Base-by-base conservation (phyloP, 2,888 invertebrate species). In the Tryphoninae sp. region DNA sequence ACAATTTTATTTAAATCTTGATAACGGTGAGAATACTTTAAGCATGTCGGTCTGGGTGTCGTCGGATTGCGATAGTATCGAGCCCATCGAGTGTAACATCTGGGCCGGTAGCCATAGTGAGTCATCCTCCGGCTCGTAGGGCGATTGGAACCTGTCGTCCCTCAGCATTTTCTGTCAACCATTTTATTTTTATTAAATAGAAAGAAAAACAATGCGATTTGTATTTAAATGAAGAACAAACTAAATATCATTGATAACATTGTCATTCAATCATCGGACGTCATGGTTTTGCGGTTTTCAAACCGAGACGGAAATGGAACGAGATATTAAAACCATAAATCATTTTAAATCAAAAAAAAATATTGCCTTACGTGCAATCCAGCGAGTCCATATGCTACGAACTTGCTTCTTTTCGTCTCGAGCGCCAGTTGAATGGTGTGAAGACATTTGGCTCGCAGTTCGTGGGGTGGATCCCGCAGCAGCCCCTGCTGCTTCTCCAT, bases 71-170 rank as follows among this genome's bases (percentile, higher is more conserved):
- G 95, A 94, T 87, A 96, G 94, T 89, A 97, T 95, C 0, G 96
- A 96, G 23, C 96, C 95, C 73, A 98, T 96, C 1, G 98, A 96
- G 84, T 96, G 95, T 51, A 98, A 93, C 77, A 98, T 94, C 92
- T 98, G 98, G 1, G 97, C 96, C 4, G 98, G 98, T 89, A 98
- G 93, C 98, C 98, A 98, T 62, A 97, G 93, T 0, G 97, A 97
- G 92, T 98, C 98, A 90, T 97, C 97, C 92, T 98, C 98, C 0
- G 97, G 96, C 90, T 98, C 98, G 84, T 96, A 95, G 26, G 97
- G 96, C 19, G 97, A 95, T 90, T 98, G 97, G 90, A 98, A 98
- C 78, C 98, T 94, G 90, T 98, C 97, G 92, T 98, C 98, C 84
- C 97, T 95, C 33, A 98, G 94, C 87, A 98, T 95, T 94, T 96